phyloP scores from a whole-genome alignment of 2,888 invertebrate genomes.

The Mellilla xanthometata region DNA sequence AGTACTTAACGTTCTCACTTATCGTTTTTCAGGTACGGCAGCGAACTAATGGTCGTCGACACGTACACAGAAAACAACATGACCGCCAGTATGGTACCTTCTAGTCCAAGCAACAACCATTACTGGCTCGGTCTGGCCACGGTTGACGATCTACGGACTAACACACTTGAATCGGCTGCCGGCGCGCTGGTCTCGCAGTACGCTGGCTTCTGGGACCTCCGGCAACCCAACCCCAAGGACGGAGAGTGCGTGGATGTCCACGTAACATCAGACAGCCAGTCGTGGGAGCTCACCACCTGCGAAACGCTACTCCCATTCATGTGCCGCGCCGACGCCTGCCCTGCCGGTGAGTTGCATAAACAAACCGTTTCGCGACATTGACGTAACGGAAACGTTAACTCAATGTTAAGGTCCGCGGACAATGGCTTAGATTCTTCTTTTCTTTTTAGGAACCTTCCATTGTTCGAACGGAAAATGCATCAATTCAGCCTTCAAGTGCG shows the following conservation, averaged over 20 bases:
- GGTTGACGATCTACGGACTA: conserved; percentile 95
- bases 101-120: conserved; percentile 86
- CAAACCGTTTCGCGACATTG: conserved; percentile 25
- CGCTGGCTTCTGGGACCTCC: conserved; percentile 96
- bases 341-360: conserved; percentile 83
- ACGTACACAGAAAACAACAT: conserved; percentile 95
- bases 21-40: conserved; percentile 90
- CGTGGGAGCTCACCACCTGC: conserved; percentile 97
- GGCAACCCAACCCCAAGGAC: conserved; percentile 92
- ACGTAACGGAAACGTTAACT: conserved; percentile 33
- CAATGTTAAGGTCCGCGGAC: conserved; percentile 50
- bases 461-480: conserved; percentile 96
- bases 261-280: conserved; percentile 88
- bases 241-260: conserved; percentile 96
- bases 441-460: conserved; percentile 90
- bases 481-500: conserved; percentile 95
- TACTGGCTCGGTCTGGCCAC: conserved; percentile 96
- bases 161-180: conserved; percentile 96
- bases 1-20: conserved; percentile 3
- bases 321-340: conserved; percentile 95
- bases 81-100: conserved; percentile 90
- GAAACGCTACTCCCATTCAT: conserved; percentile 97
- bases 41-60: conserved; percentile 95
- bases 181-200: conserved; percentile 95
- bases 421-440: conserved; percentile 48